These are phyloP conservation scores for Morone chrysops DNA, from an alignment of 2,113 vertebrate genomes.

Conservation along the genomic window DNA sequence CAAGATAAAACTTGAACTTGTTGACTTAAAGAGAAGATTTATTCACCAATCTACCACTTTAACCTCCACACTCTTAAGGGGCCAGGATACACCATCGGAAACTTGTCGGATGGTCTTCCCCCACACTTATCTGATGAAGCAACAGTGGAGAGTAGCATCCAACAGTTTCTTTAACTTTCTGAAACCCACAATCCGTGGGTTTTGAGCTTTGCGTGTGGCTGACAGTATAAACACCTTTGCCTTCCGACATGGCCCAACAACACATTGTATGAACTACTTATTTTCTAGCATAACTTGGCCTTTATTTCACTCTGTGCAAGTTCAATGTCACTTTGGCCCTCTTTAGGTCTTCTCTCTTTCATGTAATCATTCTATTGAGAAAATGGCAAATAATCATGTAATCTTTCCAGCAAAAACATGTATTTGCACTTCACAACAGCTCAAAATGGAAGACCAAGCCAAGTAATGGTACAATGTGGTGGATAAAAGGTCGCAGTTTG, in stretches of 20 bases:
- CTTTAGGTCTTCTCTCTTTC: not conserved
- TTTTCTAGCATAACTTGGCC: not conserved
- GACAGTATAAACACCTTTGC: not conserved
- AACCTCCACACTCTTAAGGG: not conserved
- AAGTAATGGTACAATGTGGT: not conserved
- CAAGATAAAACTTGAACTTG: slow-evolving; percentile 24
- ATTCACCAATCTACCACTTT: not conserved
- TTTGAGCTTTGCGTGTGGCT: not conserved
- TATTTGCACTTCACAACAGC: not conserved
- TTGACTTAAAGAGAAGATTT: slow-evolving; percentile 18
- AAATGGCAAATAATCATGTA: not conserved
- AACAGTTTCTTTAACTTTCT: not conserved
- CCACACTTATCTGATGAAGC: not conserved
- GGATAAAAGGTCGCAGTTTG: not conserved
- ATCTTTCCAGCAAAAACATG: not conserved
- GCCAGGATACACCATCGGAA: not conserved
- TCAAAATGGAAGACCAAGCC: not conserved
- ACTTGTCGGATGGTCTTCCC: not conserved
- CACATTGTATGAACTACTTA: not conserved
- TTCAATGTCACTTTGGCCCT: not conserved
- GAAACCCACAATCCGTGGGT: not conserved
- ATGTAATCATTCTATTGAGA: not conserved
- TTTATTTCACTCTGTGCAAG: not conserved
- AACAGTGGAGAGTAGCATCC: not conserved
- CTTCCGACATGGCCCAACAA: not conserved